Percentiles rank a stretch among this genome's conserved stretches.
These are phyloP conservation scores for Hyppa rectilinea DNA, from an alignment of 2,888 invertebrate species.

Conservation along the genomic window DNA sequence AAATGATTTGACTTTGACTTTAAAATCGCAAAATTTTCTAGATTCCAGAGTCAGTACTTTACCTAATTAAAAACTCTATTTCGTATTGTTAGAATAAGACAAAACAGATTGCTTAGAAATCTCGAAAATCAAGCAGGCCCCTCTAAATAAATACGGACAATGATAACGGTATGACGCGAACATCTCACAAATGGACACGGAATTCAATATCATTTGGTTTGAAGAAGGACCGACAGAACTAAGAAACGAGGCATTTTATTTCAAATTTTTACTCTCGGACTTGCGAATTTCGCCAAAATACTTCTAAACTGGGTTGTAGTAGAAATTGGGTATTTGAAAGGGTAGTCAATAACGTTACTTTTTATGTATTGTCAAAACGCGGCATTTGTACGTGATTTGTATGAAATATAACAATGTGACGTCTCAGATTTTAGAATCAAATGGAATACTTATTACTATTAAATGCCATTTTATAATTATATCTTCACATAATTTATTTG, in stretches of 20 bases:
- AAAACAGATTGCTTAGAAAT: constrained; percentile 5
- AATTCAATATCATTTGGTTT: constrained; percentile 16
- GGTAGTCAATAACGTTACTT: no score
- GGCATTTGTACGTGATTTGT: no score
- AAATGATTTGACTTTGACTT: no score
- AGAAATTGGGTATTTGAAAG: no score
- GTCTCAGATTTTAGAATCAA: no score
- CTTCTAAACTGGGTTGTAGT: neutral
- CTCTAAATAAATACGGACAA: constrained; percentile 5
- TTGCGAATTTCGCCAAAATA: constrained; percentile 4
- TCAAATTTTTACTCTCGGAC: neutral
- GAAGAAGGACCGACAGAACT: constrained; percentile 27
- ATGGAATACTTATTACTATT: no score
- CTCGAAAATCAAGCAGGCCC: neutral
- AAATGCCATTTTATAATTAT: no score
- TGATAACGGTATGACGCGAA: constrained; percentile 20
- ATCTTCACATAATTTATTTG: no score
- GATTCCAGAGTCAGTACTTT: neutral
- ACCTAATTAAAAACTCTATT: constrained; percentile 9
- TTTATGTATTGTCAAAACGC: no score
- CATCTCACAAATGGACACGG: constrained; percentile 14
- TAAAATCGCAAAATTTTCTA: neutral
- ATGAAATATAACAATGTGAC: no score
- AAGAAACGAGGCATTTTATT: constrained; percentile 11
- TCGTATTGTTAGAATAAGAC: neutral